Conservation (phyloP, 2,888 invertebrate species). For the Cheilosia vulpina region DNA sequence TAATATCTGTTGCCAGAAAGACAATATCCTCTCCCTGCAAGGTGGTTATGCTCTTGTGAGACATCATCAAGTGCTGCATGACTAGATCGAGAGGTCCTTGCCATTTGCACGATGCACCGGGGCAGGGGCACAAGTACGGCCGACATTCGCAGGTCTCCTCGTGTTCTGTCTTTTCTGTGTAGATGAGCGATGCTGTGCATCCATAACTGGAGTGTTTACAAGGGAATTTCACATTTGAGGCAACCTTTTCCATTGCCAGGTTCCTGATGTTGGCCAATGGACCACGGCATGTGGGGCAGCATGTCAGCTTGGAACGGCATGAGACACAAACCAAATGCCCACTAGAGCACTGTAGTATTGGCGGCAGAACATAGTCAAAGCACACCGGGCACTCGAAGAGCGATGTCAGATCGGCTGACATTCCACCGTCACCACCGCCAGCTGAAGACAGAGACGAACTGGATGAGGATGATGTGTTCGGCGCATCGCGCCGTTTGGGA, state of each 20-base stretch:
- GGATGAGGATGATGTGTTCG: conserved; percentile 83
- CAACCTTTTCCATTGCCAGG: conserved; percentile 99
- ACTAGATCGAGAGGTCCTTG: conserved; percentile 98
- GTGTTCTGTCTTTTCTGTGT: conserved; percentile 99
- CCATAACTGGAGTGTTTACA: conserved; percentile 99
- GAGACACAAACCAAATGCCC: conserved; percentile 99
- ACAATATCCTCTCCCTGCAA: conserved; percentile 99
- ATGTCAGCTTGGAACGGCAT: conserved; percentile 97
- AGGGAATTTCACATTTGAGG: conserved; percentile 98
- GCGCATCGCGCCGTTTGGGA: conserved; percentile 83
- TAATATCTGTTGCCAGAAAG: conserved; percentile 99
- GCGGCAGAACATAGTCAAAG: conserved; percentile 99
- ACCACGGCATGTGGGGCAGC: conserved; percentile 99
- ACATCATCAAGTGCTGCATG: conserved; percentile 98
- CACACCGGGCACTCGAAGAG: conserved; percentile 98
- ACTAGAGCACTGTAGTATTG: conserved; percentile 99
- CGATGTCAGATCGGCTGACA: conserved; percentile 94
- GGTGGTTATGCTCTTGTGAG: conserved; percentile 99
- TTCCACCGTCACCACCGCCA: conserved; percentile 84
- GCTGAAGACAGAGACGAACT: conserved; percentile 83
- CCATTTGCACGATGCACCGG: conserved; percentile 99
- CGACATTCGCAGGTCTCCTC: conserved; percentile 99
- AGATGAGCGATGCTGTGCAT: conserved; percentile 94
- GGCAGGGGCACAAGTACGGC: conserved; percentile 99
- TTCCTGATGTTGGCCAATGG: conserved; percentile 98